These are phyloP conservation scores for Tragelaphus strepsiceros DNA, from an alignment of 2,113 vertebrate species.

Conservation along the genomic window DNA sequence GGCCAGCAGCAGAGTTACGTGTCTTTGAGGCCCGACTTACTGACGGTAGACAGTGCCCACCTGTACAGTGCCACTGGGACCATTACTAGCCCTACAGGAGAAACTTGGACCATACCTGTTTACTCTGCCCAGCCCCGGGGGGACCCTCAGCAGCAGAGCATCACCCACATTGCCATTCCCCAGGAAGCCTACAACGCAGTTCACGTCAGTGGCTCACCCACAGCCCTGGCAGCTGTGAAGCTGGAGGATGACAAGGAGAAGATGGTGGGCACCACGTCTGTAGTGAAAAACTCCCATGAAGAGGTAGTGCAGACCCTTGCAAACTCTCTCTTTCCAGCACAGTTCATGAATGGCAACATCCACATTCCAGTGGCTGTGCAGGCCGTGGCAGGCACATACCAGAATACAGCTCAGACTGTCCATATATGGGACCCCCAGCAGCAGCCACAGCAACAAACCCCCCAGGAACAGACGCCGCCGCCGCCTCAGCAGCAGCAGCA, in stretches of 20 bases:
- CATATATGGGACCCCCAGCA: constrained; percentile 99
- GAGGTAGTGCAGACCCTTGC: constrained; percentile 97
- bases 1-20: constrained; percentile 97
- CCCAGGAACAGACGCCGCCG: constrained; percentile 91
- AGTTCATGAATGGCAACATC: constrained; percentile 99
- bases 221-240: constrained; percentile 84
- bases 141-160: constrained; percentile 95
- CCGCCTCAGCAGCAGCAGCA: constrained; percentile 84
- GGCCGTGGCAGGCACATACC: constrained; percentile 94
- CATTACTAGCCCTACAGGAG: constrained; percentile 97
- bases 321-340: constrained; percentile 94
- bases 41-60: constrained; percentile 98
- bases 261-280: constrained; percentile 86
- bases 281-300: constrained; percentile 90
- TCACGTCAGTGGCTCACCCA: constrained; percentile 89
- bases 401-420: constrained; percentile 92
- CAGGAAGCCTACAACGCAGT: constrained; percentile 97
- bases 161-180: constrained; percentile 97
- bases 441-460: constrained; percentile 87
- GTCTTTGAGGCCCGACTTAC: constrained; percentile 95
- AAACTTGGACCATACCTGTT: constrained; percentile 99
- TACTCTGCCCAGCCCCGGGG: constrained; percentile 91
- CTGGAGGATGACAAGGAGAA: constrained; percentile 94
- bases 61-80: constrained; percentile 97
- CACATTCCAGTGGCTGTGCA: constrained; percentile 99